Conservation (phyloP, 2,113 vertebrate species). For the Hydropotes inermis region DNA sequence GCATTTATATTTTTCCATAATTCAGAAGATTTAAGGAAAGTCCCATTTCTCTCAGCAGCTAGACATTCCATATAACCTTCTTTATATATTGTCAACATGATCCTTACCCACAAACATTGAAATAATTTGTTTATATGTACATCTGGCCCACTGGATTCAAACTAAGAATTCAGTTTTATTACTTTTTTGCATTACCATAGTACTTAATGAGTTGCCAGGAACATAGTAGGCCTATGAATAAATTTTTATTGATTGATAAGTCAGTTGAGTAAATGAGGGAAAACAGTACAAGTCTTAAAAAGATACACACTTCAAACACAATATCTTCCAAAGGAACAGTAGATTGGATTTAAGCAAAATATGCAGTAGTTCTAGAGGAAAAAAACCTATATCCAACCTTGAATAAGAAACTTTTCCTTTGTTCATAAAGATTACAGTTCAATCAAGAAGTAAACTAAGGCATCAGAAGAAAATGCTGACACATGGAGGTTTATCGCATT, state of each 20-base stretch:
- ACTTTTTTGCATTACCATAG: neutral
- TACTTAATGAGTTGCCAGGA: neutral
- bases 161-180: neutral
- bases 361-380: neutral
- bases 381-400: neutral
- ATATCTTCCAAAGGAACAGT: neutral
- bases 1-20: neutral
- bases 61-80: neutral
- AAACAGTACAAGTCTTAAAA: neutral
- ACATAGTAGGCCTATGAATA: neutral
- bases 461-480: neutral
- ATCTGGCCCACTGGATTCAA: neutral
- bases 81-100: neutral
- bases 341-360: neutral
- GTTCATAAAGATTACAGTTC: neutral
- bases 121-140: conserved; percentile 5
- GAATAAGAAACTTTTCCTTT: neutral
- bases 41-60: neutral
- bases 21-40: neutral
- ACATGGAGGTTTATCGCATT: neutral
- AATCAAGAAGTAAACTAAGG: neutral
- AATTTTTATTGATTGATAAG: conserved; percentile 32
- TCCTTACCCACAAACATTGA: neutral
- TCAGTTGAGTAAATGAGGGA: neutral
- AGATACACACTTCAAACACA: neutral